Percentiles rank a stretch among this genome's conserved stretches.
Conservation (phyloP, 92 coral and sea anemone genomes). For the Parazoanthus atlanticus region DNA sequence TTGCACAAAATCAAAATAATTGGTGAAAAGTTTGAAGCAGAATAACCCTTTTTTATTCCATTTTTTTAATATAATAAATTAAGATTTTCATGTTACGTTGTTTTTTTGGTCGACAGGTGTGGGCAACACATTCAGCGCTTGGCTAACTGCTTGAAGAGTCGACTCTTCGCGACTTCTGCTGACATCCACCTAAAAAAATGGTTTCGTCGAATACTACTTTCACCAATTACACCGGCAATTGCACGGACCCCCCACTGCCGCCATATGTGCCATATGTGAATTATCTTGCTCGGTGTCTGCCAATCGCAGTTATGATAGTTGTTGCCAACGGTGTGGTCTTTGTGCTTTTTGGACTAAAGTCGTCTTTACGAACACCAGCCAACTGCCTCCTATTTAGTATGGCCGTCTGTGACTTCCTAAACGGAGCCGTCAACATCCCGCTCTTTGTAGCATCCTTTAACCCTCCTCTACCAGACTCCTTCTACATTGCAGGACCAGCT, state of each 20-base stretch:
- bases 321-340: conserved; percentile 13
- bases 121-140: no score
- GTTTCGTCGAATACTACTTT: neutral
- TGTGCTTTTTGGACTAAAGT: conserved; percentile 16
- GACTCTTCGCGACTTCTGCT: neutral
- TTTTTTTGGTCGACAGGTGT: no score
- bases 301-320: conserved; percentile 13
- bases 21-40: no score
- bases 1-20: no score
- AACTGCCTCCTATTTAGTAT: conserved; percentile 30
- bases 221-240: neutral
- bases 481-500: conserved; percentile 13
- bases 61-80: no score
- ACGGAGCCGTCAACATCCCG: conserved; percentile 29
- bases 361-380: conserved; percentile 20
- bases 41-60: no score
- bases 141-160: neutral
- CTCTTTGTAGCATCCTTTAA: neutral
- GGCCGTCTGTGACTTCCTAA: conserved; percentile 26
- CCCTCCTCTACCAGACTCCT: neutral
- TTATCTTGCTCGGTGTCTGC: conserved; percentile 14
- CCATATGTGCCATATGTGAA: neutral
- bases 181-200: neutral
- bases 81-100: no score
- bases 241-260: neutral